Conservation (phyloP, 2,113 vertebrate genomes). For the Uria aalge region DNA sequence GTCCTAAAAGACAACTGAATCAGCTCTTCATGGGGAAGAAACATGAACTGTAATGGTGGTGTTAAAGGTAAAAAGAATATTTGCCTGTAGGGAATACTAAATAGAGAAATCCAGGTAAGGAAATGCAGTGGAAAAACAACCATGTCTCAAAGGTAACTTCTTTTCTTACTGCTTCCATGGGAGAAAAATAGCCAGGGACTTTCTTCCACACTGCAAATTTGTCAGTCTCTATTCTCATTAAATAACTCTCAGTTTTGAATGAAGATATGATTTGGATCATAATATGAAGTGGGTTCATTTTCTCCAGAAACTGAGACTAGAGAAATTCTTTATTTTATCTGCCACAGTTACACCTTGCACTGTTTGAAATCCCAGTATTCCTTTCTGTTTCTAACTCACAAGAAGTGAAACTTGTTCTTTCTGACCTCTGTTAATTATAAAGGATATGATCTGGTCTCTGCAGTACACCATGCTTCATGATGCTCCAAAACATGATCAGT, state of each 20-base stretch:
- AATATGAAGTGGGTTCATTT: background rate
- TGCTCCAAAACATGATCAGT: background rate
- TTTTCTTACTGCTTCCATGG: background rate
- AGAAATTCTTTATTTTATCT: background rate
- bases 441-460: background rate
- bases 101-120: background rate
- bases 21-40: background rate
- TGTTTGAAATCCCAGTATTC: background rate
- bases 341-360: background rate
- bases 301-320: background rate
- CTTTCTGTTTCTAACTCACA: background rate
- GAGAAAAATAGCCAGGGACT: background rate
- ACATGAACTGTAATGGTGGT: background rate
- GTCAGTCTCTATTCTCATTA: background rate
- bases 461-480: background rate
- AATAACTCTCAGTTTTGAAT: background rate
- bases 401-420: background rate
- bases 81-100: background rate
- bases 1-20: background rate
- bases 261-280: background rate
- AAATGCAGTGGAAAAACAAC: background rate
- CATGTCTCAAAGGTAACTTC: background rate
- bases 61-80: background rate
- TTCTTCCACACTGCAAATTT: background rate
- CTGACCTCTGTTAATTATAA: background rate